Evolutionary conservation across 2,797 vertebrate species (phyloP).

Genomic region (Ctenochaetus hawaiiensis): DNA sequence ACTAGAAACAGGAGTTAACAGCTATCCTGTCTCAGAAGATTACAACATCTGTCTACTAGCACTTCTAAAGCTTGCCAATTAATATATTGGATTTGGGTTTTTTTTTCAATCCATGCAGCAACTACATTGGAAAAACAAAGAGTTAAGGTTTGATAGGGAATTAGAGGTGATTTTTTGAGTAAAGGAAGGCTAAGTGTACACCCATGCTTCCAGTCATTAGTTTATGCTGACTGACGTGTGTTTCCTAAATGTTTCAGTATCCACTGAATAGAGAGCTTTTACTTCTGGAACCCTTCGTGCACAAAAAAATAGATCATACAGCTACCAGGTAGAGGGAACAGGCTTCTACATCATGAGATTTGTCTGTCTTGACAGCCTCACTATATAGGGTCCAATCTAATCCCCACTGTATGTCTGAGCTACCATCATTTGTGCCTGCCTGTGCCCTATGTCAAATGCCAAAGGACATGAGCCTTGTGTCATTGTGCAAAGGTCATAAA

Average conservation of each 20-base stretch:
- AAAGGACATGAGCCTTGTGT: constrained; percentile 72
- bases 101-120: neutral
- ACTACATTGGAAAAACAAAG: neutral
- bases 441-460: constrained; percentile 69
- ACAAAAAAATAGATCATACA: neutral
- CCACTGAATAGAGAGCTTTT: neutral
- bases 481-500: constrained; percentile 79
- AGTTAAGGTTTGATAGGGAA: neutral
- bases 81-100: neutral
- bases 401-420: constrained; percentile 15
- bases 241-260: neutral
- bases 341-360: constrained; percentile 25
- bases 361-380: constrained; percentile 8
- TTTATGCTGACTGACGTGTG: neutral
- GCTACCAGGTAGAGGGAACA: constrained; percentile 8
- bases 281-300: neutral
- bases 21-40: neutral
- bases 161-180: neutral
- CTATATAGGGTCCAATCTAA: constrained; percentile 2
- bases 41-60: neutral
- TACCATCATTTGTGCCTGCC: constrained; percentile 34
- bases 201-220: neutral
- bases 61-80: neutral
- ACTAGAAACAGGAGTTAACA: neutral
- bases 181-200: neutral